These are phyloP conservation scores for Drosophila macrospina DNA, from an alignment of 2,888 invertebrate species.

Conservation along the genomic window DNA sequence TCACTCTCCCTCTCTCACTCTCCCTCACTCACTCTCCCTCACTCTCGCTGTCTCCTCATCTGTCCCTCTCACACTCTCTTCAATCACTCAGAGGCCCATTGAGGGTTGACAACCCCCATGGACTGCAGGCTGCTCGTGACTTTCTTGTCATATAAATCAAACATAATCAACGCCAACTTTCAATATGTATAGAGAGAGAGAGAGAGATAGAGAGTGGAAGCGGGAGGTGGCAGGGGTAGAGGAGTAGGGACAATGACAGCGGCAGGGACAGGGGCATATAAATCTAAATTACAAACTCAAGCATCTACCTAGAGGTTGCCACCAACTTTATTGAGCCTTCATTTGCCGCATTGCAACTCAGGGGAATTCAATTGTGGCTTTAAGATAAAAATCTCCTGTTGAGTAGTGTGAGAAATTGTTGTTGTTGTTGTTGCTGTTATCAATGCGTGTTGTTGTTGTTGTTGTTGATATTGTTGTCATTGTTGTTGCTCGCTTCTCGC, in stretches of 20 bases:
- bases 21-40: neutral
- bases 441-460: constrained; percentile 3
- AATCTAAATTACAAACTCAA: constrained; percentile 74
- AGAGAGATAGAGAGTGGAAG: neutral
- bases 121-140: constrained; percentile 35
- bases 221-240: constrained; percentile 7
- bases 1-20: neutral
- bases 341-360: constrained; percentile 50
- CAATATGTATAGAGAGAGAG: constrained; percentile 55
- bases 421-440: constrained; percentile 5
- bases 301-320: constrained; percentile 6
- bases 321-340: constrained; percentile 2
- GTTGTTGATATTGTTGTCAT: neutral
- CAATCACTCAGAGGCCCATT: constrained; percentile 4
- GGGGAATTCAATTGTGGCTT: constrained; percentile 61
- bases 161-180: constrained; percentile 75
- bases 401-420: constrained; percentile 30
- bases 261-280: constrained; percentile 47
- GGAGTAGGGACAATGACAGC: neutral
- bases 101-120: constrained; percentile 49
- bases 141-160: constrained; percentile 76
- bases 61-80: neutral
- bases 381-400: constrained; percentile 64
- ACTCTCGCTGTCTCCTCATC: neutral
- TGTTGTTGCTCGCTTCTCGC: constrained; percentile 10